Percentiles rank a stretch among this genome's conserved stretches.
phyloP scores from a whole-genome alignment of 2,113 vertebrate genomes.

The Taxidea taxus region DNA sequence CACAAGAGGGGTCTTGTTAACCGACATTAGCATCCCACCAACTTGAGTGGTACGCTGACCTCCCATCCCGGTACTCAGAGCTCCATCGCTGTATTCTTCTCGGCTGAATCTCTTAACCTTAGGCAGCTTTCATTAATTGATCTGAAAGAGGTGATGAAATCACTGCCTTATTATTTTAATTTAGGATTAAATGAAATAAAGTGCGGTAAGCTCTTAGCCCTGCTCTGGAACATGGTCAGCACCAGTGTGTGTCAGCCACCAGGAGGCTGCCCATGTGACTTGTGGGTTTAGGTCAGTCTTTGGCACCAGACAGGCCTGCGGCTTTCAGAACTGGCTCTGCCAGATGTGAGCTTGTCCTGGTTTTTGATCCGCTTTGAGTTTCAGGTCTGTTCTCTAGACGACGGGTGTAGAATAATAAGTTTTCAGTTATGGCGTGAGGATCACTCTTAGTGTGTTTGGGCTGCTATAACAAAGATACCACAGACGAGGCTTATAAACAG shows the following conservation, averaged over 20 bases:
- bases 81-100: neutral
- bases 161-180: neutral
- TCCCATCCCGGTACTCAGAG: neutral
- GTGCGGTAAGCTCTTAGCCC: neutral
- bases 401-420: neutral
- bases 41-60: neutral
- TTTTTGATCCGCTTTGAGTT: neutral
- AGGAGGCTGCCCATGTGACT: neutral
- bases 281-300: neutral
- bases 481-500: neutral
- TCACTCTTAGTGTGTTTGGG: neutral
- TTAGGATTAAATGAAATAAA: neutral
- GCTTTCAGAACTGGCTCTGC: neutral
- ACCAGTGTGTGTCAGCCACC: neutral
- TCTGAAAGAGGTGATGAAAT: neutral
- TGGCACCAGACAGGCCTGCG: neutral
- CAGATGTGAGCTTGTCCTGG: neutral
- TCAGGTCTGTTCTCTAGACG: neutral
- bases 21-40: neutral
- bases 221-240: neutral
- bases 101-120: neutral
- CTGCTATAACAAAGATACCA: neutral
- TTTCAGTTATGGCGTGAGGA: neutral
- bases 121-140: neutral
- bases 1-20: neutral